Base-by-base conservation (phyloP, 35 echinoderm and acorn worm genomes). In the Acanthaster planci region DNA sequence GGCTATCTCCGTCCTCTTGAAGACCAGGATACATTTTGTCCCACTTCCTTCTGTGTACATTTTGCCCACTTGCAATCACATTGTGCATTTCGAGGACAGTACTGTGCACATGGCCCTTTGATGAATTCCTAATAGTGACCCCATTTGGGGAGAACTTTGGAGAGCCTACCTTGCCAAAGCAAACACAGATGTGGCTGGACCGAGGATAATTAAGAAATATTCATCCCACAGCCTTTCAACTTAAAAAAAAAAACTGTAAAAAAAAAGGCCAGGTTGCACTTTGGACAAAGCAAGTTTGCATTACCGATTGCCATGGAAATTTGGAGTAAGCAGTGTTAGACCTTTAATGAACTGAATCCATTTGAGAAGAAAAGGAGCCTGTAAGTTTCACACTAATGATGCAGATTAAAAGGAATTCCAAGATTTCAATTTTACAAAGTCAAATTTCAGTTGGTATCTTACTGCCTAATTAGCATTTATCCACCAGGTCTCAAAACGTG, bases 61-160 rank as follows among this genome's bases (percentile, higher is more conserved):
- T 72, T 30, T 30, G 14, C 22, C 18, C 23, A 26, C 64, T 26
- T 30, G 22, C 30, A 72, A 72, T 72, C 64, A 72, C 34, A 72
- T 72, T 26, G 30, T 19, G 64, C 64, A 72, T 72, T 31, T 72
- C 23, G 21, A 26, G 34, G 64, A 26, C 23, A 21, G 21, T 26
- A 4, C 4, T 47, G 42, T 12, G 12, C 12, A 12, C 42, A 72
- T 26, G 64, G 64, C 64, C 8, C 64, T 72, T 72, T 72, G 64
- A 72, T 72, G 64, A 34, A 72, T 72, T 72, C 64, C 64, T 72
- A 72, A 72, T 72, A 10, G 14, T 21, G 18, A 10, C 64, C 64
- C 34, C 64, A 72, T 72, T 72, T 26, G 2, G 26, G 30, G 34
- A 26, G 34, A 72, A 72, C 22, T 72, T 72, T 72, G 64, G 34